phyloP scores from a whole-genome alignment of 1,140 invertebrate genomes.

The Achatina immaculata region DNA sequence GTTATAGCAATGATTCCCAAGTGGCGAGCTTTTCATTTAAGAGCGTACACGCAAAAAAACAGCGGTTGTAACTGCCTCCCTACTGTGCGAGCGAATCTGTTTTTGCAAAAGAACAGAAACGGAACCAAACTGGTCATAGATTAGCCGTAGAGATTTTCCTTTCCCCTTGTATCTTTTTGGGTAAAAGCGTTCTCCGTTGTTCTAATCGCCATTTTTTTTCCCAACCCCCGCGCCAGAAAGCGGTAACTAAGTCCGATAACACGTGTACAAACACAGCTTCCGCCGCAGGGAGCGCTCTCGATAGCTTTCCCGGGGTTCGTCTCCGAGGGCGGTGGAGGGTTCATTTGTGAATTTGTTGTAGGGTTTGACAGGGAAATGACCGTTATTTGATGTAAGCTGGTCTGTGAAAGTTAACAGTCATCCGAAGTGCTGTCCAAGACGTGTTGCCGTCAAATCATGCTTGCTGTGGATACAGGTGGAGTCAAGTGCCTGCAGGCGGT shows the following conservation, averaged over 20 bases:
- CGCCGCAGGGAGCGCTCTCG: not conserved
- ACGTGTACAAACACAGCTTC: slow-evolving; percentile 29
- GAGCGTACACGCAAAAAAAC: not conserved
- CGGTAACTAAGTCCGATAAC: not conserved
- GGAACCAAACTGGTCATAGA: not conserved
- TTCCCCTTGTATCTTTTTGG: not conserved
- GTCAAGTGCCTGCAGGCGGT: no score
- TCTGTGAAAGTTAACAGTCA: slow-evolving; percentile 4
- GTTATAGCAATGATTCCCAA: not conserved
- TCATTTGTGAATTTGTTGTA: slow-evolving; percentile 15
- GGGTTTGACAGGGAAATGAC: not conserved
- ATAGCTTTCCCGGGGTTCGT: slow-evolving; percentile 13
- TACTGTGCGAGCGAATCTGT: not conserved
- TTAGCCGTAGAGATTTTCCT: not conserved
- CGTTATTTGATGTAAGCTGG: slow-evolving; percentile 13
- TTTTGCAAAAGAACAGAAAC: not conserved
- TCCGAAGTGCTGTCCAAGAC: not conserved
- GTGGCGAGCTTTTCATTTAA: not conserved
- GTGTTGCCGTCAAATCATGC: not conserved
- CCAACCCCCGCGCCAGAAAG: not conserved
- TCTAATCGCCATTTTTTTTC: not conserved
- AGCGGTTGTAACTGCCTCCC: not conserved
- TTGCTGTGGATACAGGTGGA: slow-evolving; percentile 5
- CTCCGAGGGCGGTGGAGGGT: slow-evolving; percentile 4
- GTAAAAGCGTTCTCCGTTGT: not conserved